phyloP scores from a whole-genome alignment of 2,113 vertebrate species.

The Aix galericulata region DNA sequence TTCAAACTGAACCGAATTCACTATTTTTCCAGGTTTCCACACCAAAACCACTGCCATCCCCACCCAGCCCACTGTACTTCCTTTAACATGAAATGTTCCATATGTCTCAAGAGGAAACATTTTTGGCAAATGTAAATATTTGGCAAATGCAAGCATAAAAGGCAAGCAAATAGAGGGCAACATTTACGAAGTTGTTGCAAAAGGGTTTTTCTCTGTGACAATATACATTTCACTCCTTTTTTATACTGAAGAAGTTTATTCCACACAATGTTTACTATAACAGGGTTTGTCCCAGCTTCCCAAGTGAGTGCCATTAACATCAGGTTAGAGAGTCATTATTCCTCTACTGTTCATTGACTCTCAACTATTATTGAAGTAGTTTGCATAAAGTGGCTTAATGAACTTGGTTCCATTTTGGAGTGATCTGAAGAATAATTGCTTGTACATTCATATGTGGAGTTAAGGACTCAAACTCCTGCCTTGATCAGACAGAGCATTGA shows the following conservation, averaged over 20 bases:
- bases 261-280: background rate
- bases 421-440: background rate
- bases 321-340: background rate
- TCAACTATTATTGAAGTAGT: background rate
- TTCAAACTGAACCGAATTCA: constrained; percentile 19
- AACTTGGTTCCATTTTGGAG: background rate
- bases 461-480: background rate
- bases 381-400: rapidly evolving
- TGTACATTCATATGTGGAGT: background rate
- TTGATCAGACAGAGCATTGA: background rate
- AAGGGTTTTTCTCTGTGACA: background rate
- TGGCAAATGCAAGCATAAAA: constrained; percentile 6
- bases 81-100: background rate
- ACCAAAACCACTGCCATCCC: constrained; percentile 29
- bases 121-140: constrained; percentile 13
- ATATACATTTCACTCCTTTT: background rate
- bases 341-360: background rate
- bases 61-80: background rate
- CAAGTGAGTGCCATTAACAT: background rate
- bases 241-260: background rate
- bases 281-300: background rate
- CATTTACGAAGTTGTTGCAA: background rate
- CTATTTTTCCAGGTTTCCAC: constrained; percentile 59
- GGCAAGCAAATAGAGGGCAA: background rate
- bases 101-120: background rate